A percentile compares a stretch with the other conserved stretches of the same genome.
These are phyloP conservation scores for Melanerpes formicivorus DNA, from an alignment of 2,113 vertebrate species.

Conservation along the genomic window DNA sequence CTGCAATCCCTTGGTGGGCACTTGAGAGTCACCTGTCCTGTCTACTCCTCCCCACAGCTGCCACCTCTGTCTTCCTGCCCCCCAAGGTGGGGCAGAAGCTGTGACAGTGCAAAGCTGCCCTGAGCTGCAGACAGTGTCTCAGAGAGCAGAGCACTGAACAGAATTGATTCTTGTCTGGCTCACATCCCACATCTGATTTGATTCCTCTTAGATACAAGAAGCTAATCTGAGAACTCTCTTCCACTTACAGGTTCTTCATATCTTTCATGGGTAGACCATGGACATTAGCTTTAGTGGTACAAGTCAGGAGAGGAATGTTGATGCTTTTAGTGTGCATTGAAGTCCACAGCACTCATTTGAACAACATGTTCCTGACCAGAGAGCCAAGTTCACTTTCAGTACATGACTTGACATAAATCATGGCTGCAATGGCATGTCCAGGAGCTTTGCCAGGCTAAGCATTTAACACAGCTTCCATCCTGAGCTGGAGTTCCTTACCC, in stretches of 20 bases:
- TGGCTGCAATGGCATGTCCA: neutral
- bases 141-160: too few species aligned
- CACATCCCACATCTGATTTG: neutral
- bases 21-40: too few species aligned
- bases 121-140: too few species aligned
- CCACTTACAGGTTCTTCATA: neutral
- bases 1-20: too few species aligned
- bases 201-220: neutral
- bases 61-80: too few species aligned
- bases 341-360: neutral
- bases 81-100: too few species aligned
- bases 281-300: neutral
- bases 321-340: neutral
- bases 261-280: neutral
- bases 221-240: neutral
- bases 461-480: neutral
- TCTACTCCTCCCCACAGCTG: too few species aligned
- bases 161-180: too few species aligned
- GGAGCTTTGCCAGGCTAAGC: slow-evolving; percentile 19
- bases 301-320: neutral
- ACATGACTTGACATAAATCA: slow-evolving; percentile 21
- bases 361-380: slow-evolving; percentile 11
- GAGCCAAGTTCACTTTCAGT: slow-evolving; percentile 32
- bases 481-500: neutral
- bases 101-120: too few species aligned